phyloP scores from a whole-genome alignment of 2,113 vertebrate species.

The Silurus asotus region DNA sequence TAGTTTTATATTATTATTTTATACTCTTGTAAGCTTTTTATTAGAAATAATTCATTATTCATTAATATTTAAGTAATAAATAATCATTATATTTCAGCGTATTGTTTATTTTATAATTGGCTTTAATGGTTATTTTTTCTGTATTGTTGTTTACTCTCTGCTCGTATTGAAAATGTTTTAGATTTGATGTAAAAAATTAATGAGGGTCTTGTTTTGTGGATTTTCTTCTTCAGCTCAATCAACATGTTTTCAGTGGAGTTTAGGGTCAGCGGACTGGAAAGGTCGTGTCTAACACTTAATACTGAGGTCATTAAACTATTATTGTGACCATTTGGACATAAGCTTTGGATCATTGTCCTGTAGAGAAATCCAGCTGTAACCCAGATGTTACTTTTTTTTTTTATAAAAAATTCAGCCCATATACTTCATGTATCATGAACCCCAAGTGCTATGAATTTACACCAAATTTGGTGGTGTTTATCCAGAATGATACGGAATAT shows the following conservation, averaged over 20 bases:
- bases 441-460: no score
- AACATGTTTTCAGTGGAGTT: background rate
- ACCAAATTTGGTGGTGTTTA: background rate
- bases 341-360: background rate
- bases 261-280: background rate
- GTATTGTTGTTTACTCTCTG: background rate
- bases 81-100: background rate
- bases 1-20: no score
- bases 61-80: no score
- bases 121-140: background rate
- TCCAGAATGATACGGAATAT: background rate
- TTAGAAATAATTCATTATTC: no score
- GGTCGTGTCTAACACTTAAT: background rate
- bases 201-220: background rate
- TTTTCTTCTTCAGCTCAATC: background rate
- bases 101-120: background rate
- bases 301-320: background rate
- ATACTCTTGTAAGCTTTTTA: no score
- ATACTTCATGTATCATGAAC: background rate
- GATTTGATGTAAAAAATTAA: background rate
- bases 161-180: no score
- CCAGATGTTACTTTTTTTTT: background rate
- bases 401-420: background rate
- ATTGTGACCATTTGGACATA: background rate
- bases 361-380: background rate